phyloP scores from a whole-genome alignment of 2,797 vertebrate species.

The Gallinago solitaria region DNA sequence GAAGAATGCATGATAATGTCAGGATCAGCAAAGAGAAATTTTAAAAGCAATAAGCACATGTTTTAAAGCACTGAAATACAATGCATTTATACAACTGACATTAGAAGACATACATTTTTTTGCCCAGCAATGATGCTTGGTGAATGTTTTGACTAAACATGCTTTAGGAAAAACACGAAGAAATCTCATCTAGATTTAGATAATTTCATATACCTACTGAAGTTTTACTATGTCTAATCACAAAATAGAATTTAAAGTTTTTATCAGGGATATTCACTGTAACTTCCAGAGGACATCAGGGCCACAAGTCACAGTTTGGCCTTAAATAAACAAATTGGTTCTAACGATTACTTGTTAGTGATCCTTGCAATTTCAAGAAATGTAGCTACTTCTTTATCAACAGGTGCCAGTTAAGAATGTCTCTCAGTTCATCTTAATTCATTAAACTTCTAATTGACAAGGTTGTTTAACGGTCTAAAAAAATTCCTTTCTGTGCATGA shows the following conservation, averaged over 20 bases:
- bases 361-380: slow-evolving; percentile 19
- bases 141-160: background rate
- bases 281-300: background rate
- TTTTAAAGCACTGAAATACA: background rate
- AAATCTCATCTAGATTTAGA: background rate
- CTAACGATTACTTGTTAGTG: background rate
- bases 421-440: slow-evolving; percentile 69
- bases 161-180: background rate
- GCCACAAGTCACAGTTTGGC: background rate
- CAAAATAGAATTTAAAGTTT: background rate
- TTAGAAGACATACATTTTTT: background rate
- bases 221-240: background rate
- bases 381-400: slow-evolving; percentile 23
- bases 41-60: background rate
- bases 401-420: slow-evolving; percentile 53
- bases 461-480: slow-evolving; percentile 68
- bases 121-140: background rate
- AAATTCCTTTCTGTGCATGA: slow-evolving; percentile 57
- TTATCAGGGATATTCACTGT: background rate
- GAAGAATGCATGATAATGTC: background rate
- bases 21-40: slow-evolving; percentile 21
- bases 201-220: background rate
- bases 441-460: slow-evolving; percentile 70
- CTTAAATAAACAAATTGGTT: background rate
- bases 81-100: background rate